phyloP scores from a whole-genome alignment of 2,888 invertebrate genomes.

The Drosophila vallismaia region DNA sequence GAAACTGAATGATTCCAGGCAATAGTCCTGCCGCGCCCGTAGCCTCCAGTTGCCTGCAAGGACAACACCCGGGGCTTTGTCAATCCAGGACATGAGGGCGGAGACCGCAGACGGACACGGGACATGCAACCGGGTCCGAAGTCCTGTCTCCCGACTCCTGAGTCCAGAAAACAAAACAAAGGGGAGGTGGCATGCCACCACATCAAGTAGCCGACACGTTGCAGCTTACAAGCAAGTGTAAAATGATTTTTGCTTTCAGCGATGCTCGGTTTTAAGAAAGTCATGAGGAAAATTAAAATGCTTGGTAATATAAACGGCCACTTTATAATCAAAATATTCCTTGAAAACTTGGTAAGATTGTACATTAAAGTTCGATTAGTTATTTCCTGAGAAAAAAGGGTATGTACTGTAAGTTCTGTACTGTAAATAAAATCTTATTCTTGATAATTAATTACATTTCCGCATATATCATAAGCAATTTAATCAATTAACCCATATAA shows the following conservation, averaged over 20 bases:
- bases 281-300: neutral
- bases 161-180: slow-evolving; percentile 4
- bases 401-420: no score
- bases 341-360: neutral
- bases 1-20: slow-evolving; percentile 33
- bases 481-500: slow-evolving; percentile 1
- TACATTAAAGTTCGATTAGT: no score
- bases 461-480: neutral
- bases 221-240: slow-evolving; percentile 40
- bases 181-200: slow-evolving; percentile 3
- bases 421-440: no score
- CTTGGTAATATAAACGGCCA: no score
- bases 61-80: slow-evolving; percentile 37
- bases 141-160: neutral
- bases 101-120: slow-evolving; percentile 20
- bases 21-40: slow-evolving; percentile 23
- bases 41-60: slow-evolving; percentile 17
- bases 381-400: no score
- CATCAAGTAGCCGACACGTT: slow-evolving; percentile 54
- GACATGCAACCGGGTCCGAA: neutral
- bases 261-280: neutral
- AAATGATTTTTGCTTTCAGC: slow-evolving; percentile 25
- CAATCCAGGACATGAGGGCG: slow-evolving; percentile 20
- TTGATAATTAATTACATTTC: neutral
- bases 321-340: neutral